Base-by-base conservation (phyloP, 2,113 vertebrate species). In the Paramisgurnus dabryanus region DNA sequence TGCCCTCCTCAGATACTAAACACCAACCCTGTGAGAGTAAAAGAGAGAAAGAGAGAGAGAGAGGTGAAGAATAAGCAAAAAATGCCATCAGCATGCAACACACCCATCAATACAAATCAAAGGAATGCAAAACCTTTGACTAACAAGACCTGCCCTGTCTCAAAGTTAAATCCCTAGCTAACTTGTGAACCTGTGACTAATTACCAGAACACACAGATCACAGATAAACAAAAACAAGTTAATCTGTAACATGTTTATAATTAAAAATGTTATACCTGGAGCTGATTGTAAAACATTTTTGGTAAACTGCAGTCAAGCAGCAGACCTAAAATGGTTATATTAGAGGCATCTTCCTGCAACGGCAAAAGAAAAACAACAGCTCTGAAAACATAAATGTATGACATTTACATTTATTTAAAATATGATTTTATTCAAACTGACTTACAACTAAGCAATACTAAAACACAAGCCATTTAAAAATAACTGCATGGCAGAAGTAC, bases 261-360 rank as follows among this genome's bases (percentile, higher is more conserved):
- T 15, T 7, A 15, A 57, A 55, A 2, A 55, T 5, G 53, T 58
- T 47, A 40, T 95, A 98, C 96, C 95, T 96, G 95, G 86, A 92
- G 88, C 78, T 87, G 92, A 85, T 91, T 94, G 76, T 93, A 92
- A 18, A 92, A 88, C 64, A 90, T 91, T 70, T 94, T 95, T 78
- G 94, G 93, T 86, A 97, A 91, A 92, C 91, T 95, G 93, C 94
- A 96, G 88, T 97, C 95, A 87, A 99, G 93, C 69, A 93, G 93
- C 67, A 99, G 92, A 88, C 89, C 94, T 89, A 98, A 90, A 40
- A 95, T 93, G 76, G 95, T 98, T 86, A 93, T 90, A 92, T 98
- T 98, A 67, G 85, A 92, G 76, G 94, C 89, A 93, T 96, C 95
- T 93, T 94, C 95, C 98, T 99, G 88, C 39, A 80, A 53, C 18